Conservation (phyloP, 2,888 invertebrate genomes). For the Melinopterus prodromus region DNA sequence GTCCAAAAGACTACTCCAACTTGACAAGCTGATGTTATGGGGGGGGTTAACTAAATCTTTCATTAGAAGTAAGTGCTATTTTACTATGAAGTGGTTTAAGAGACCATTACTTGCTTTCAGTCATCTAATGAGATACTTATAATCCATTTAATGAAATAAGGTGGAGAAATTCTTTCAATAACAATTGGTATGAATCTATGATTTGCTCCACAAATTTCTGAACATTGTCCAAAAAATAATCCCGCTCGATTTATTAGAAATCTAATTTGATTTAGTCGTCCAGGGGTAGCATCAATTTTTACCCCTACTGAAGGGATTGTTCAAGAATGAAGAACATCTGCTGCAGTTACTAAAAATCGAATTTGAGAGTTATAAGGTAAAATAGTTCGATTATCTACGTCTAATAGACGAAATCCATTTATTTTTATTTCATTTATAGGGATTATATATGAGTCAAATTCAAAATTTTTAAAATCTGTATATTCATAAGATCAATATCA, state of each 20-base stretch:
- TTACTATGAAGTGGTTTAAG: too few relatives aligned
- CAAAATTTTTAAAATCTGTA: constrained; percentile 67
- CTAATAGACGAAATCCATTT: constrained; percentile 67
- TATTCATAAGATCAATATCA: constrained; percentile 76
- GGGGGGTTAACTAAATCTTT: constrained; percentile 59
- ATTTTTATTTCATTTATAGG: constrained; percentile 58
- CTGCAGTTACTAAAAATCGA: constrained; percentile 69
- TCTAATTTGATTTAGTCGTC: constrained; percentile 71
- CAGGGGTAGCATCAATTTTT: constrained; percentile 66
- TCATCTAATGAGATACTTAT: constrained; percentile 50
- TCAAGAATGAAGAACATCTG: constrained; percentile 75
- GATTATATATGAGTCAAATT: constrained; percentile 72
- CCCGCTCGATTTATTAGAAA: constrained; percentile 58
- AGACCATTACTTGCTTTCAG: too few relatives aligned
- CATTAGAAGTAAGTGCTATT: too few relatives aligned
- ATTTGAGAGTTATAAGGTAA: constrained; percentile 69
- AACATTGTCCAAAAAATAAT: constrained; percentile 78
- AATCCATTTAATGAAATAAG: constrained; percentile 69
- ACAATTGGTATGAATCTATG: constrained; percentile 83
- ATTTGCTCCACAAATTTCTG: constrained; percentile 83
- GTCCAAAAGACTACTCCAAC: constrained; percentile 69
- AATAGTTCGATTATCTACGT: constrained; percentile 70
- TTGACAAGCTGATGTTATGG: constrained; percentile 72
- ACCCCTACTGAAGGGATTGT: constrained; percentile 63
- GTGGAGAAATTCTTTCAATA: constrained; percentile 66